A percentile compares a stretch with the other conserved stretches of the same genome.
phyloP scores from a whole-genome alignment of 2,888 invertebrate genomes.

The Polylopha cassiicola region DNA sequence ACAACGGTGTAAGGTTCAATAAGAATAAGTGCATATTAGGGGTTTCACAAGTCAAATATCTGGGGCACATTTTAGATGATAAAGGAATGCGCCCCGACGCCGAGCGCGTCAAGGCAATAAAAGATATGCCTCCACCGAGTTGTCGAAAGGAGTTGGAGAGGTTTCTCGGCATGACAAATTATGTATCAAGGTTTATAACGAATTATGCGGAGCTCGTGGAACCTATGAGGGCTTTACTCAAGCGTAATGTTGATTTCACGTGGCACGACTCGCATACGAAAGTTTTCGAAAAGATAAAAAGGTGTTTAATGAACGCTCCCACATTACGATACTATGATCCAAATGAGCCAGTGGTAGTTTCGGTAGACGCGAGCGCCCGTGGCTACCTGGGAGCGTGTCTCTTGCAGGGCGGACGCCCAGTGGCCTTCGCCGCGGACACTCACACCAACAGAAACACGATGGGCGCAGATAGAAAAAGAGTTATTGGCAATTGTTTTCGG shows the following conservation, averaged over 20 bases:
- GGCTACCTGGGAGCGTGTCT: conserved; percentile 3
- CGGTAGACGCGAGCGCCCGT: neutral
- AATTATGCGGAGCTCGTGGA: neutral
- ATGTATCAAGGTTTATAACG: neutral
- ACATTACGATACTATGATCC: conserved; percentile 1
- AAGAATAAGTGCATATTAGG: conserved; percentile 1
- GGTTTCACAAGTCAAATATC: neutral
- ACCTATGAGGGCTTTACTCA: neutral
- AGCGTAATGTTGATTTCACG: neutral
- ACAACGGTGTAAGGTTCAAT: neutral
- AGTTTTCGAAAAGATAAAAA: neutral
- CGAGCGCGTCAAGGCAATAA: neutral
- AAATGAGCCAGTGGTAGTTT: neutral
- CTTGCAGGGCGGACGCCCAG: conserved; percentile 17
- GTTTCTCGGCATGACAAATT: conserved; percentile 6
- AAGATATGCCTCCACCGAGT: neutral
- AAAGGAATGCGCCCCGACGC: neutral
- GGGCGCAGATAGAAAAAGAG: conserved; percentile 16
- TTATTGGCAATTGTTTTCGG: conserved; percentile 8
- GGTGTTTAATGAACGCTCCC: conserved; percentile 1
- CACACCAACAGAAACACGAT: conserved; percentile 12
- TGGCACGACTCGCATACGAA: neutral
- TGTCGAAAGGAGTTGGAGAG: conserved; percentile 1
- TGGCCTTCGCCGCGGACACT: conserved; percentile 5
- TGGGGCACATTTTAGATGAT: neutral